Evolutionary conservation across 2,113 vertebrate genomes (phyloP), one percentile per base, ranked within the genome.

Genomic region (Sakesphorus luctuosus): DNA sequence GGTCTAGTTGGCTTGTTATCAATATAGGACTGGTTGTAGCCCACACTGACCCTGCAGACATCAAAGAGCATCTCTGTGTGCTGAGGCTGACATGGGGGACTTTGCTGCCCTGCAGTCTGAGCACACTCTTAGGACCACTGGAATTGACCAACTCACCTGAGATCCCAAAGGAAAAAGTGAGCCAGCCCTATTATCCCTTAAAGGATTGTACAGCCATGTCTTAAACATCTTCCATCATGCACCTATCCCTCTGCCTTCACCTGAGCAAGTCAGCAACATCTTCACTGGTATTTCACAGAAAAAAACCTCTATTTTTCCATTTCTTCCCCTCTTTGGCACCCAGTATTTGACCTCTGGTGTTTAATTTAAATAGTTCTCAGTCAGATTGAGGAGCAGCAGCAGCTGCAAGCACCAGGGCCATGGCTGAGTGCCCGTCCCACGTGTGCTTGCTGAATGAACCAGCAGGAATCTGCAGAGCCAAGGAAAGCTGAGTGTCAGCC

Each of bases 301-400:
- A 7, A 5, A 62, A 81, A 83, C 59, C 13, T 65, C 33, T 33
- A 2, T 10, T 40, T 92, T 77, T 59, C 23, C 18, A 4, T 14
- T 46, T 59, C 71, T n/a, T 3, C 4, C 14, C 21, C 24, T 47
- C 8, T 38, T 72, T 95, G 65, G 65, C 55, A 89, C 23, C 8
- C 56, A 84, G 73, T 18, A 16, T 71, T 63, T 84, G 47, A 83
- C 73, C 49, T 56, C 10, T 18, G 21, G 31, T 62, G 35, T 87
- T 94, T 65, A 86, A 90, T 53, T 81, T 83, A 72, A 94, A 84
- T 20, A 55, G 14, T 78, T 94, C 67, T 43, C 86, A 36, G 56
- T 63, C 25, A 36, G 61, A 56, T 61, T 61, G 80, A 78, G 29
- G 56, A 78, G 61, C 75, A 84, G 68, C 79, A 86, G 79, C 76